Percentiles rank a stretch among this genome's conserved stretches.
These are phyloP conservation scores for Drosophila barbarae DNA, from an alignment of 2,888 invertebrate species.

Conservation along the genomic window DNA sequence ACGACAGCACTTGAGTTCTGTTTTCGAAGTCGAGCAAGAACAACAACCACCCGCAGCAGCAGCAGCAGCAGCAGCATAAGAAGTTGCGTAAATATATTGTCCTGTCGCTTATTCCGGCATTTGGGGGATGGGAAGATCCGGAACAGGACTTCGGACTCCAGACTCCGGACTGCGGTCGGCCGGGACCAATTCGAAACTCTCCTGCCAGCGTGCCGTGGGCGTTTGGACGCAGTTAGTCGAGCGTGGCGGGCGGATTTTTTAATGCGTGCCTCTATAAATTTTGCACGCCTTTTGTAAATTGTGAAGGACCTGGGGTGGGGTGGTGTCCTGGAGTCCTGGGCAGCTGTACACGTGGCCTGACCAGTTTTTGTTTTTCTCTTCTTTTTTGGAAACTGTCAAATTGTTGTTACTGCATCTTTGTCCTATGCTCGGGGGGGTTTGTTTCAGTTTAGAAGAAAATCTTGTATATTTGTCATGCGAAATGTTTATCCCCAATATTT, in stretches of 20 bases:
- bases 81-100: constrained; percentile 75
- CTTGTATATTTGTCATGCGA: constrained; percentile 33
- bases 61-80: constrained; percentile 57
- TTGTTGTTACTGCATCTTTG: constrained; percentile 44
- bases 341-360: constrained; percentile 62
- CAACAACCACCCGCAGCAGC: constrained; percentile 46
- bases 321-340: constrained; percentile 40
- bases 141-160: constrained; percentile 34
- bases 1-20: constrained; percentile 65
- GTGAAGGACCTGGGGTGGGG: constrained; percentile 16
- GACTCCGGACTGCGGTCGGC: constrained; percentile 39
- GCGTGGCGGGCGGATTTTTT: constrained; percentile 67
- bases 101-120: constrained; percentile 55
- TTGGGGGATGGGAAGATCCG: constrained; percentile 16
- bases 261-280: constrained; percentile 74
- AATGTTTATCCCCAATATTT: constrained; percentile 36
- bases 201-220: constrained; percentile 42
- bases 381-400: constrained; percentile 61
- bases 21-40: constrained; percentile 39
- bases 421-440: constrained; percentile 30
- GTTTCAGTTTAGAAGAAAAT: constrained; percentile 16
- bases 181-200: constrained; percentile 34
- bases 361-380: constrained; percentile 30
- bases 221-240: constrained; percentile 68
- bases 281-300: constrained; percentile 71